A percentile compares a stretch with the other conserved stretches of the same genome.
Evolutionary conservation across 2,797 vertebrate species (phyloP).

Genomic region (Chelonia mydas): DNA sequence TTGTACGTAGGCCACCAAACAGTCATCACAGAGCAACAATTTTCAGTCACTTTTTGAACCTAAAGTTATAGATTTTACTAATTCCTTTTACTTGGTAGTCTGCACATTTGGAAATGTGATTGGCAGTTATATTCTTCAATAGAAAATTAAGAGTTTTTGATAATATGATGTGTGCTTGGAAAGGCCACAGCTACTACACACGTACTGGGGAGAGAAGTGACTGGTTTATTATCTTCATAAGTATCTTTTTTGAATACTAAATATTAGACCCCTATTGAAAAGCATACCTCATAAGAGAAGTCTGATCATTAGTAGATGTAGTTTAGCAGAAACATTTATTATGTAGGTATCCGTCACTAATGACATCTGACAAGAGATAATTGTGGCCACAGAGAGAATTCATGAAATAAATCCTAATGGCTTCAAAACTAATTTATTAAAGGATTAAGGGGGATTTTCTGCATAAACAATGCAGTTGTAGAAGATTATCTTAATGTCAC

Average conservation of each 20-base stretch:
- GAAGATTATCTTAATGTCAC: conserved; percentile 67
- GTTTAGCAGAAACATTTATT: background rate
- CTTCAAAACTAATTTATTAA: conserved; percentile 74
- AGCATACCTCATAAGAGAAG: background rate
- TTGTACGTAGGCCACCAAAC: background rate
- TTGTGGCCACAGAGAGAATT: conserved; percentile 41
- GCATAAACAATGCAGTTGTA: conserved; percentile 66
- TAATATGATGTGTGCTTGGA: background rate
- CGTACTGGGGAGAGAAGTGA: fast-evolving
- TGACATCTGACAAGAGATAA: conserved; percentile 46
- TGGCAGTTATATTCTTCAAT: conserved; percentile 3
- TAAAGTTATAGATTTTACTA: conserved; percentile 11
- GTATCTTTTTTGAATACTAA: background rate
- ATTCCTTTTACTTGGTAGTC: background rate
- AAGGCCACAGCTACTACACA: background rate
- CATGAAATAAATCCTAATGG: conserved; percentile 65
- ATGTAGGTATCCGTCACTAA: conserved; percentile 5
- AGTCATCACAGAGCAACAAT: background rate
- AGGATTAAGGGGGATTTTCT: conserved; percentile 73
- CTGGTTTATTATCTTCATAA: background rate
- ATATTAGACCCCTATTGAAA: background rate
- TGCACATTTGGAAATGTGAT: background rate
- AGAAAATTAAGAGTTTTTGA: background rate
- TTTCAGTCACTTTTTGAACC: background rate
- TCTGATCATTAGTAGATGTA: background rate